Evolutionary conservation across 1,140 invertebrate genomes (phyloP).

Genomic region (Lysiphlebus fabarum): DNA sequence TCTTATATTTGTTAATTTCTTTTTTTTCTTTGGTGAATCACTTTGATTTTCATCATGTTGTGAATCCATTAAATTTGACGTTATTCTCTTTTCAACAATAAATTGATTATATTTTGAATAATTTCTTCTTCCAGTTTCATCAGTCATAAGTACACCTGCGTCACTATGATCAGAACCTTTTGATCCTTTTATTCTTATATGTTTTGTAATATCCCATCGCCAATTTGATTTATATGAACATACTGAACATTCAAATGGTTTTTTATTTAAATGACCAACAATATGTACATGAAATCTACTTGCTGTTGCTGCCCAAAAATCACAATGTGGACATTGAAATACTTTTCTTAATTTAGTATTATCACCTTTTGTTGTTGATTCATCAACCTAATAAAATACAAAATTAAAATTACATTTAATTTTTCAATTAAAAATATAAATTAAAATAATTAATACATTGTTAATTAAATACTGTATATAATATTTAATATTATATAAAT

Average conservation of each 20-base stretch:
- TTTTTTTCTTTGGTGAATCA: constrained; percentile 35
- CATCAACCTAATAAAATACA: constrained; percentile 39
- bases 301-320: constrained; percentile 87
- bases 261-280: constrained; percentile 86
- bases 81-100: constrained; percentile 64
- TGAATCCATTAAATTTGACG: no score
- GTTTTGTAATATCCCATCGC: constrained; percentile 95
- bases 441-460: no score
- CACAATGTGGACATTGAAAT: constrained; percentile 86
- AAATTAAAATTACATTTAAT: not conserved
- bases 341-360: constrained; percentile 57
- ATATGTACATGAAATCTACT: constrained; percentile 90
- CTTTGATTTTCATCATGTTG: constrained; percentile 24
- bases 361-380: constrained; percentile 32
- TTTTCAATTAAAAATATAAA: no score
- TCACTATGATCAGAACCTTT: constrained; percentile 74
- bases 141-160: constrained; percentile 82
- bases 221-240: constrained; percentile 92
- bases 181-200: constrained; percentile 84
- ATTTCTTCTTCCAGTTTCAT: constrained; percentile 85
- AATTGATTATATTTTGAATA: constrained; percentile 91
- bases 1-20: no score
- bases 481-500: no score
- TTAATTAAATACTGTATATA: no score
- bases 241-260: constrained; percentile 91